Evolutionary conservation across 2,888 invertebrate genomes (phyloP), one percentile per base, ranked within the genome.

Genomic region (Ligdia adustata): DNA sequence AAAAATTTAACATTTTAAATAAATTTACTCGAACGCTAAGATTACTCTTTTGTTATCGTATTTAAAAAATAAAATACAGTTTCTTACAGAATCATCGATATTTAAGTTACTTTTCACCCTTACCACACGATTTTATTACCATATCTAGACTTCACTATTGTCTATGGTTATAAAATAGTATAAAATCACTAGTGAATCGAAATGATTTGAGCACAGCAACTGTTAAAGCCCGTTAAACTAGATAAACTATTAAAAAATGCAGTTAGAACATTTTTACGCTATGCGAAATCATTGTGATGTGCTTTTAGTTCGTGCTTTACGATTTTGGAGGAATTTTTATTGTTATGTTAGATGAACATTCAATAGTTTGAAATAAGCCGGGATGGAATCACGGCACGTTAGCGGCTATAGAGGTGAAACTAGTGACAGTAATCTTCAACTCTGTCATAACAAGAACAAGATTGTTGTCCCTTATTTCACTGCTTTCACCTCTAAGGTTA

Each of bases 111-210:
- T 24, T 47, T 35, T 47, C 41, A 11, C 41, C 13, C 47, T 12
- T 16, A 5, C 41, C 41, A 28, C 33, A 11, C 28, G 26, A 18
- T 31, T 29, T n/a, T 40, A 56, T 56, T 38, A 56, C 53, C 48
- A 51, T 56, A 53, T 53, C 50, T 42, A 53, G 53, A 51, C 51
- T 56, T 52, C 45, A 14, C 56, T 45, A 56, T 56, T 56, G 56
- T 56, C 40, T 56, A 9, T 31, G 22, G 40, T 9, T 22, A 53
- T 56, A 46, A 56, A 56, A 56, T 52, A 29, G 47, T 28, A 49
- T 37, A 28, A 33, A 42, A 48, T 38, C 37, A 42, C 37, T 38
- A 22, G 48, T 43, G 48, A 43, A 42, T 15, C 48, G 42, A 49
- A 49, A 15, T 43, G 48, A 49, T 49, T 49, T 43, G 38, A 5